Percentiles rank a stretch among this genome's conserved stretches.
Evolutionary conservation across 2,888 invertebrate genomes (phyloP).

Genomic region (Microctonus brassicae): DNA sequence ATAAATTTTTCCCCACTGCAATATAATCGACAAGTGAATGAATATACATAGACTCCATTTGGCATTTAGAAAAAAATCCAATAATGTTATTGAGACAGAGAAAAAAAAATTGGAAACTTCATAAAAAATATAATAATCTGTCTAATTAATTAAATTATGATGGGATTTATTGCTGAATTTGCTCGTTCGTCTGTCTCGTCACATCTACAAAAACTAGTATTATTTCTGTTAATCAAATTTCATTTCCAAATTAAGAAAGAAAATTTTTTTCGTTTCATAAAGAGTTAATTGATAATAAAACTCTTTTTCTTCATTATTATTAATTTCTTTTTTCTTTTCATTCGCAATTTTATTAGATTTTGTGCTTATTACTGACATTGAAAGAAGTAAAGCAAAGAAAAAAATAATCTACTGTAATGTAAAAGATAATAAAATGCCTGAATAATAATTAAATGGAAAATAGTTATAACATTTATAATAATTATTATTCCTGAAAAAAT

Average conservation of each 20-base stretch:
- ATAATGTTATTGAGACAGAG: too few species aligned
- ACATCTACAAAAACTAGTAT: constrained; percentile 7
- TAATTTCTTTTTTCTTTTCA: too few species aligned
- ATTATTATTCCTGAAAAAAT: background rate
- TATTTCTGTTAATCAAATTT: too few species aligned
- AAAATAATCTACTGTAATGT: constrained; percentile 51
- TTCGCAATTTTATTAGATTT: constrained; percentile 51
- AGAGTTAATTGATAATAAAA: constrained; percentile 16
- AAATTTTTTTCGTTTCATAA: constrained; percentile 14
- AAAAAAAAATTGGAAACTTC: background rate
- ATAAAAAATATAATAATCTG: background rate
- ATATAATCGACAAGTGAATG: constrained; percentile 30
- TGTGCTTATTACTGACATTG: constrained; percentile 52
- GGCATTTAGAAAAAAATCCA: background rate
- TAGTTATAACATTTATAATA: constrained; percentile 10
- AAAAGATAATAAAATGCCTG: constrained; percentile 49
- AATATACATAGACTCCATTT: constrained; percentile 1
- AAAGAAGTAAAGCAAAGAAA: constrained; percentile 37
- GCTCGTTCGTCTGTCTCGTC: constrained; percentile 13
- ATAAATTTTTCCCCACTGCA: constrained; percentile 23
- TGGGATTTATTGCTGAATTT: background rate
- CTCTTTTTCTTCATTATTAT: constrained; percentile 41
- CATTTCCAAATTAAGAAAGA: background rate
- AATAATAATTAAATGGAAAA: constrained; percentile 34
- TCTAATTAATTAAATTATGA: background rate